Base-by-base conservation (phyloP, 2,113 vertebrate genomes). In the Silurus glanis region DNA sequence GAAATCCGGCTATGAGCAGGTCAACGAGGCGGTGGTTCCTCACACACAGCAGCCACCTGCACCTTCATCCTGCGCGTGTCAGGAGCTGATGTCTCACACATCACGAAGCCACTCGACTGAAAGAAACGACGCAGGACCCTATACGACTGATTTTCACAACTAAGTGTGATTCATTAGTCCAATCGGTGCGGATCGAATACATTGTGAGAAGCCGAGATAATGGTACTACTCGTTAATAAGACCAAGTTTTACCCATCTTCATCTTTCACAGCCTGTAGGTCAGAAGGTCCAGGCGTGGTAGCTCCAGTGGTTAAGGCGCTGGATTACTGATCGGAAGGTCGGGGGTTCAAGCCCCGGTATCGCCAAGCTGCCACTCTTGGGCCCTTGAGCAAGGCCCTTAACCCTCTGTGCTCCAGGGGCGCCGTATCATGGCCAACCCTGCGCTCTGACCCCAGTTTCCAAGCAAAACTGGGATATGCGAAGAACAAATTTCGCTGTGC, bases 41-140 rank as follows among this genome's bases (percentile, higher is more conserved):
- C 51, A 10, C 28, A 61, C 55, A 47, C 64, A 74, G 25, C 55
- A 74, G 21, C 83, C 83, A 85, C 58, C 83, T 84, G 72, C 14
- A 55, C 58, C 4, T 55, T 66, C 19, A 53, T 76, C 58, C 56
- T 6, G 59, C 45, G n/a, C 47, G 7, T 64, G n/a, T 85, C 71
- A 75, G 69, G 23, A 76, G 23, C 71, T 53, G 71, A 45, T 9
- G 19, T 61, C 4, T 21, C 3, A 45, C n/a, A 61, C 16, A 12
- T 47, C 13, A 45, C 5, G 19, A 25, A 82, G 0, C n/a, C 37
- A 25, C 13, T 19, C 37, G 23, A 75, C 10, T 45, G 8, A 53
- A 23, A 53, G 10, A 64, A 62, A 85, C 83, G 78, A 78, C 37
- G 58, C 23, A 10, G 12, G 23, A 28, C 9, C 59, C 67, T n/a